phyloP scores from a whole-genome alignment of 2,797 vertebrate species.

The Pogoniulus pusillus region DNA sequence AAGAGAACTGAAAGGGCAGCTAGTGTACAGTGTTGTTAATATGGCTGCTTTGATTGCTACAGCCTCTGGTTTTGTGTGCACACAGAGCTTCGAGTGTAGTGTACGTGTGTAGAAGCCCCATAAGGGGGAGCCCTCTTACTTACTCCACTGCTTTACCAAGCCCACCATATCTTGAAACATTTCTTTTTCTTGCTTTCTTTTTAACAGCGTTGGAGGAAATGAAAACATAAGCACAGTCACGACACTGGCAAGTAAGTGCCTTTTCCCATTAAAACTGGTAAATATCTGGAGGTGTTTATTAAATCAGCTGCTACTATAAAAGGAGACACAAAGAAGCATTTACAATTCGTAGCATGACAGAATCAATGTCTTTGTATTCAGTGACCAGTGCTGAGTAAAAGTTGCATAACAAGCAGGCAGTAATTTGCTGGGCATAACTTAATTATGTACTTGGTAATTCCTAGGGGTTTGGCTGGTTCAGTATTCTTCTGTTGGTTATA shows the following conservation, averaged over 20 bases:
- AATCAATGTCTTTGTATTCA: not conserved
- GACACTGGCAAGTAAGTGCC: slow-evolving; percentile 78
- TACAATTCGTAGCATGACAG: not conserved
- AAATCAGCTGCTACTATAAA: not conserved
- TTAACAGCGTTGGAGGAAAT: slow-evolving; percentile 74
- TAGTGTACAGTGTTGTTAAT: not conserved
- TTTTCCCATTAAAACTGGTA: not conserved
- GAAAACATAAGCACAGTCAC: slow-evolving; percentile 67
- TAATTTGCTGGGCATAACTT: not conserved
- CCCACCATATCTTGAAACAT: not conserved
- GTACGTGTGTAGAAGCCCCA: not conserved
- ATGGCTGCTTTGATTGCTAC: not conserved
- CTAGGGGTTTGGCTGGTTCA: not conserved
- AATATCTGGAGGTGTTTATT: not conserved
- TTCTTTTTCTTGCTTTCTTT: not conserved
- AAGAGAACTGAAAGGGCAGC: not conserved
- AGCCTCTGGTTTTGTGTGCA: not conserved
- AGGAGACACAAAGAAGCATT: not conserved
- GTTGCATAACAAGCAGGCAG: not conserved
- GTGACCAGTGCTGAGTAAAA: not conserved
- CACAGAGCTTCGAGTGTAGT: not conserved
- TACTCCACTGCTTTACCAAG: not conserved
- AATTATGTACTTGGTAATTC: not conserved
- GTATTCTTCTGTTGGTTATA: not conserved
- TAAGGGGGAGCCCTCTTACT: slow-evolving; percentile 42